Conservation (phyloP, 2,113 vertebrate genomes). For the Columbina picui region DNA sequence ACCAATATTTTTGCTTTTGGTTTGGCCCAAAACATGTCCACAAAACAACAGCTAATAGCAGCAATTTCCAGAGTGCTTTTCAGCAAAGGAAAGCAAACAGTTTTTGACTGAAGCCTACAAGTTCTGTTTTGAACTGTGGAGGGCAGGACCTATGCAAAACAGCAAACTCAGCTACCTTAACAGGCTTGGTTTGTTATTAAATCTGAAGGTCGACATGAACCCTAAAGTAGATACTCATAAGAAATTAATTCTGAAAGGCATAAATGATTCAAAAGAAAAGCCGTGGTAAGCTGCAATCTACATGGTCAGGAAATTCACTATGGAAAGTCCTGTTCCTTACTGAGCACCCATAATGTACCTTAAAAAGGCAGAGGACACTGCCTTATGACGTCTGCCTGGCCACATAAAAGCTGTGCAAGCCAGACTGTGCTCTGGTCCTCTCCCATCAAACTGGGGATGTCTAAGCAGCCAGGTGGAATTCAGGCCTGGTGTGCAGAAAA, state of each 20-base stretch:
- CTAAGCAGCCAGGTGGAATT: background rate
- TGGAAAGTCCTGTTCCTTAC: background rate
- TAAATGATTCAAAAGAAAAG: constrained; percentile 55
- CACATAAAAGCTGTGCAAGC: fast-evolving
- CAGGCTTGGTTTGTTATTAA: background rate
- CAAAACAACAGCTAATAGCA: background rate
- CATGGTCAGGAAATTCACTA: background rate
- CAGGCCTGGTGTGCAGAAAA: background rate
- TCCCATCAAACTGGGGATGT: fast-evolving
- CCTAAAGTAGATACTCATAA: constrained; percentile 29
- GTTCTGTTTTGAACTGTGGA: background rate
- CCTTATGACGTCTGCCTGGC: background rate
- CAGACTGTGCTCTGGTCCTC: background rate
- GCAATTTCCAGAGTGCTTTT: background rate
- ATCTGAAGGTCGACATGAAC: background rate
- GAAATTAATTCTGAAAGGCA: constrained; percentile 51
- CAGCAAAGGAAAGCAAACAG: background rate
- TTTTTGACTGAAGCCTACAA: background rate
- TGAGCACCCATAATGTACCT: background rate
- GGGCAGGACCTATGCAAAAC: background rate
- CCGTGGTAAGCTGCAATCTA: background rate
- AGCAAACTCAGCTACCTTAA: background rate
- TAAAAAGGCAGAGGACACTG: background rate
- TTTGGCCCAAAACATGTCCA: background rate
- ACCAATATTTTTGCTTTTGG: background rate